Percentiles rank a stretch among this genome's conserved stretches.
Evolutionary conservation across 2,888 invertebrate genomes (phyloP).

Genomic region (Atethmia centrago): DNA sequence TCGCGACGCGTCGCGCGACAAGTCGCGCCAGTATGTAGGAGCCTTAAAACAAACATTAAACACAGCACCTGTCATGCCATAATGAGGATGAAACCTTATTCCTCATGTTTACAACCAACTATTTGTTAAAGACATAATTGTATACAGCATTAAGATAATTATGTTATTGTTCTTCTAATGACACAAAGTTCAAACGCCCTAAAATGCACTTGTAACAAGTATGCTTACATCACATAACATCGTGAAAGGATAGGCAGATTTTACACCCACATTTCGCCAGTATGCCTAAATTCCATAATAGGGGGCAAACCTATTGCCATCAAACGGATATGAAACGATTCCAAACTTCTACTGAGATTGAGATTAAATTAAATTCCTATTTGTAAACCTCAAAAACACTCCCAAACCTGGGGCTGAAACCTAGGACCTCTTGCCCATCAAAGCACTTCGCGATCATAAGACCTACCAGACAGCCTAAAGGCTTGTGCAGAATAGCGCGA

Average conservation of each 20-base stretch:
- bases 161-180: conserved; percentile 47
- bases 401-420: not conserved
- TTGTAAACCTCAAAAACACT: not conserved
- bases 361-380: not conserved
- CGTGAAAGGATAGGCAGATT: no score
- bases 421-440: not conserved
- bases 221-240: no score
- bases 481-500: no score
- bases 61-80: not conserved
- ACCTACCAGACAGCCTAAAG: not conserved
- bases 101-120: conserved; percentile 27
- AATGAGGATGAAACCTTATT: conserved; percentile 37
- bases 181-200: conserved; percentile 39
- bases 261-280: no score
- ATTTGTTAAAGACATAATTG: conserved; percentile 50
- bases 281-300: no score
- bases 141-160: conserved; percentile 50
- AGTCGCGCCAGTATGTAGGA: no score
- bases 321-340: not conserved
- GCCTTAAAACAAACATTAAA: not conserved
- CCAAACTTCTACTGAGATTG: not conserved
- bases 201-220: conserved; percentile 12
- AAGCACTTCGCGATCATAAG: not conserved
- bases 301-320: not conserved
- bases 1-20: no score